phyloP scores from a whole-genome alignment of 2,888 invertebrate species.

The Synergus gifuensis region DNA sequence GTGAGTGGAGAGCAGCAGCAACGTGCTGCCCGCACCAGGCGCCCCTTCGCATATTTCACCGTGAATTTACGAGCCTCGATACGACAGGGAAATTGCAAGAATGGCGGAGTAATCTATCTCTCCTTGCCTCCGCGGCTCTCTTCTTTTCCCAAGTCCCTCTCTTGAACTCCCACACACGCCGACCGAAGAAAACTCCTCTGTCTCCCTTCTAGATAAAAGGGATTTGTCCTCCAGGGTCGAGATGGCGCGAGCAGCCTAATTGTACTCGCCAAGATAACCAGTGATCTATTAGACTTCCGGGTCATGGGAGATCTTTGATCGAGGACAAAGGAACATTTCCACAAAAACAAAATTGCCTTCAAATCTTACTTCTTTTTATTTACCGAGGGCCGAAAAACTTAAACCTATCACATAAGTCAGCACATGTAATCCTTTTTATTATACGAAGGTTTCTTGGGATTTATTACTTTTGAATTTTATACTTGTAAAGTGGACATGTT shows the following conservation, averaged over 20 bases:
- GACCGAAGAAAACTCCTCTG: conserved; percentile 58
- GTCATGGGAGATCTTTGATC: conserved; percentile 40
- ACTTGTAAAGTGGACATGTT: background rate
- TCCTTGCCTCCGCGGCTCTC: conserved; percentile 76
- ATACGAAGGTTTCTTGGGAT: background rate
- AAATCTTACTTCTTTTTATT: conserved; percentile 9
- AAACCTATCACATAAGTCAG: background rate
- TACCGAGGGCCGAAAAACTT: background rate
- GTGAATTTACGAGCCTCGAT: conserved; percentile 92
- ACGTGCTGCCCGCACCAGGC: conserved; percentile 78
- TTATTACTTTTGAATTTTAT: background rate
- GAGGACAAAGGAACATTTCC: conserved; percentile 39
- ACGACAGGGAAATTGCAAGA: conserved; percentile 96
- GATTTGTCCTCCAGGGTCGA: conserved; percentile 72
- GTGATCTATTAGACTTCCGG: conserved; percentile 61
- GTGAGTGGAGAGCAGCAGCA: conserved; percentile 72
- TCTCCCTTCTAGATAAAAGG: conserved; percentile 68
- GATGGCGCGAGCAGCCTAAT: conserved; percentile 70
- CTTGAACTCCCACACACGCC: conserved; percentile 63
- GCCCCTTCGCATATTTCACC: conserved; percentile 87
- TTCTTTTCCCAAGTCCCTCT: conserved; percentile 67
- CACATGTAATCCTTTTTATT: conserved; percentile 2
- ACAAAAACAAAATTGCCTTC: conserved; percentile 29
- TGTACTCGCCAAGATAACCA: conserved; percentile 72
- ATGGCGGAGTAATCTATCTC: conserved; percentile 94